phyloP scores from a whole-genome alignment of 1,140 invertebrate genomes.

The Stegodyphus mimosarum region DNA sequence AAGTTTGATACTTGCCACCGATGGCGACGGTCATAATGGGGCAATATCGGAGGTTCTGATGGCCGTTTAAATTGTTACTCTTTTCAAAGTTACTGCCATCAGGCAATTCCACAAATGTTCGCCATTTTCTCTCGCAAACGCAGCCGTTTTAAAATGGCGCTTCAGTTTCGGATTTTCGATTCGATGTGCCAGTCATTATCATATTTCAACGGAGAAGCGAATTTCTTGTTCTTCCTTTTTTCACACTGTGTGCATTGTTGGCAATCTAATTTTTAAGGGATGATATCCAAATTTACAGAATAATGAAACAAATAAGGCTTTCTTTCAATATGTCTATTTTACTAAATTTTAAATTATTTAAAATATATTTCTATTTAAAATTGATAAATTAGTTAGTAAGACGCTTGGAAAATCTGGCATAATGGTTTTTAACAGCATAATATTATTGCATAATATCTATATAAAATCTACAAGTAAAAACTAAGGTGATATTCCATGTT shows the following conservation, averaged over 20 bases:
- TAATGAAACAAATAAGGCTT: too few species aligned
- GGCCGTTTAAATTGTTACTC: slow-evolving; percentile 30
- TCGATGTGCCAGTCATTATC: slow-evolving; percentile 30
- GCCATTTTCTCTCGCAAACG: slow-evolving; percentile 29
- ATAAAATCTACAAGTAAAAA: too few species aligned
- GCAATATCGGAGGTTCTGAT: slow-evolving; percentile 37
- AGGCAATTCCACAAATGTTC: not conserved
- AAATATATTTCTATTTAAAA: too few species aligned
- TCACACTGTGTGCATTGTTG: not conserved
- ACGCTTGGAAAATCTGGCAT: too few species aligned
- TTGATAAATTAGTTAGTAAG: too few species aligned
- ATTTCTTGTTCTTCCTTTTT: not conserved
- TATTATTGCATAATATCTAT: too few species aligned
- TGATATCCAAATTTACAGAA: too few species aligned
- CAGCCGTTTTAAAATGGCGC: slow-evolving; percentile 15
- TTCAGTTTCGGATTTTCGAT: not conserved
- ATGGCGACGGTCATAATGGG: slow-evolving; percentile 10
- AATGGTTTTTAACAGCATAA: too few species aligned
- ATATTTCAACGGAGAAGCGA: slow-evolving; percentile 24
- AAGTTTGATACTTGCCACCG: slow-evolving; percentile 22
- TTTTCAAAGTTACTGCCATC: slow-evolving; percentile 8
- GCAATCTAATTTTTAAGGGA: too few species aligned
- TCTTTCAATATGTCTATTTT: too few species aligned
- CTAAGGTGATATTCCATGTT: too few species aligned
- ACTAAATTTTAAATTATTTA: too few species aligned